Evolutionary conservation across 2,113 vertebrate genomes (phyloP).

Genomic region (Quiscalus mexicanus): DNA sequence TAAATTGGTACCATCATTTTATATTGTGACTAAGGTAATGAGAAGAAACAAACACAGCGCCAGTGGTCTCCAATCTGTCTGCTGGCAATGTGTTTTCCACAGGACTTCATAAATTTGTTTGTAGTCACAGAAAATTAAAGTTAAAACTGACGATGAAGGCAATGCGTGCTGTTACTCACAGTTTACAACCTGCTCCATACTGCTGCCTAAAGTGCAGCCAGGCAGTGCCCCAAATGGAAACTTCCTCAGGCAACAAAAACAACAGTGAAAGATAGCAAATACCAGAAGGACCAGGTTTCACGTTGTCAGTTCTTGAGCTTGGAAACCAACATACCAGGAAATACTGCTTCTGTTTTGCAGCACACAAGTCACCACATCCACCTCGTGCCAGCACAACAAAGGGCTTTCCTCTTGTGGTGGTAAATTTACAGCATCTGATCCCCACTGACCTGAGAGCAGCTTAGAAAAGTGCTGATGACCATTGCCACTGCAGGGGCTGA

Average conservation of each 20-base stretch:
- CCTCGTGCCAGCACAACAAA: background rate
- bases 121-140: background rate
- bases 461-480: background rate
- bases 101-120: background rate
- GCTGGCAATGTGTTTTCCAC: background rate
- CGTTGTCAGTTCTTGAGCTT: background rate
- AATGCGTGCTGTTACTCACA: background rate
- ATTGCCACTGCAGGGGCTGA: background rate
- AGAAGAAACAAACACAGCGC: background rate
- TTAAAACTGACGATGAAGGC: background rate
- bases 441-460: background rate
- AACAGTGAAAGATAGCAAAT: background rate
- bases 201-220: background rate
- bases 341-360: background rate
- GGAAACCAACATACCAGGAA: background rate
- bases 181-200: background rate
- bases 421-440: background rate
- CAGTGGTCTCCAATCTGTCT: background rate
- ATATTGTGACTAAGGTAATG: background rate
- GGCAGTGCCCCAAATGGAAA: background rate
- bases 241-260: background rate
- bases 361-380: background rate
- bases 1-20: background rate
- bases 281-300: background rate
- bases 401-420: background rate